Conservation (phyloP, 2,797 vertebrate species). For the Enteromius afrohamiltoni region DNA sequence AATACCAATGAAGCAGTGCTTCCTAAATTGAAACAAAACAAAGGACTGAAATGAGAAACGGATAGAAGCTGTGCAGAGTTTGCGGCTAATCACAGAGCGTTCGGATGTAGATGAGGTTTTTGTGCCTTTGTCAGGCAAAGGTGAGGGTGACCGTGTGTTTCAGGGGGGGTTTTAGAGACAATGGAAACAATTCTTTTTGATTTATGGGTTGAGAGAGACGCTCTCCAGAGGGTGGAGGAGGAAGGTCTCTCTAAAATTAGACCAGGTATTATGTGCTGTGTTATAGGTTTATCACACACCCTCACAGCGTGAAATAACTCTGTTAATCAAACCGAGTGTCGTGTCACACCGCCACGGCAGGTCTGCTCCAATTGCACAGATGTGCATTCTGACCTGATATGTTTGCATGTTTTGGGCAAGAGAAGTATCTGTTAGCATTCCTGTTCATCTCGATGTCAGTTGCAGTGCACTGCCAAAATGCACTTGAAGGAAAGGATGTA, state of each 20-base stretch:
- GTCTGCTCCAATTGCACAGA: slow-evolving; percentile 53
- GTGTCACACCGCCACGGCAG: slow-evolving; percentile 61
- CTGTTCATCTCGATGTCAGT: neutral
- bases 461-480: neutral
- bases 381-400: slow-evolving; percentile 23
- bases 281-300: slow-evolving; percentile 68
- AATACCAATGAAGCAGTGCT: slow-evolving; percentile 23
- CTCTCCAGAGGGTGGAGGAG: slow-evolving; percentile 39
- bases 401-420: slow-evolving; percentile 7
- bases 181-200: slow-evolving; percentile 66
- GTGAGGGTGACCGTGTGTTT: slow-evolving; percentile 63
- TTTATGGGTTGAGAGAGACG: slow-evolving; percentile 70
- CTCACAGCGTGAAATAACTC: slow-evolving; percentile 66
- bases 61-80: neutral
- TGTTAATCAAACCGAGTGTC: slow-evolving; percentile 74
- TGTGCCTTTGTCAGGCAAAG: slow-evolving; percentile 46
- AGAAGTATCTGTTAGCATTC: neutral
- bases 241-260: slow-evolving; percentile 57
- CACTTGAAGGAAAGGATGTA: neutral
- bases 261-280: slow-evolving; percentile 67
- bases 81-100: neutral
- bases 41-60: neutral
- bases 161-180: slow-evolving; percentile 68
- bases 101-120: slow-evolving; percentile 25
- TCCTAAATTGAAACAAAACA: slow-evolving; percentile 28